These are phyloP conservation scores for Pangasius sanitwongsei DNA, from an alignment of 2,797 vertebrate species.

Conservation along the genomic window DNA sequence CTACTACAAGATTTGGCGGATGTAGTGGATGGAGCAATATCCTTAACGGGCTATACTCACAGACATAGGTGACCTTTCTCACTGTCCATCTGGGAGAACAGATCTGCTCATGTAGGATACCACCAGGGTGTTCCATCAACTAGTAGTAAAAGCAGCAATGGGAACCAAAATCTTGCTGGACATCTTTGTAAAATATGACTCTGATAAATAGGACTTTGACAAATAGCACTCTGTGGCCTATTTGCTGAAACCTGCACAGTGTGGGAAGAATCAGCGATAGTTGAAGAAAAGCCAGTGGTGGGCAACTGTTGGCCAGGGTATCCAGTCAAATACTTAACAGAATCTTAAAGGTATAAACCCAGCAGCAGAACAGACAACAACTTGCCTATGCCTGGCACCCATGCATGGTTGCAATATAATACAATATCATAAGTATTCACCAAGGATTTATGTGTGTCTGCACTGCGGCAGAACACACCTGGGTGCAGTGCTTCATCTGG, in stretches of 20 bases:
- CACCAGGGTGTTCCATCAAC: neutral
- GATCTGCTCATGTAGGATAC: neutral
- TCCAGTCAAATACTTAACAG: slow-evolving; percentile 2
- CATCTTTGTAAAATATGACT: neutral
- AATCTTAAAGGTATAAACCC: neutral
- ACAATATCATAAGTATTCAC: neutral
- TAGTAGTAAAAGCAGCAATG: too few species aligned
- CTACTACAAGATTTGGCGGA: neutral
- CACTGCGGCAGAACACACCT: neutral
- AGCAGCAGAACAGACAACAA: neutral
- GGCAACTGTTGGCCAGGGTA: neutral
- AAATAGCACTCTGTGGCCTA: neutral
- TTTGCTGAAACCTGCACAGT: neutral
- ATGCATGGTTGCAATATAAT: neutral
- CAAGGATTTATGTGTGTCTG: neutral
- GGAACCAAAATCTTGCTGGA: neutral
- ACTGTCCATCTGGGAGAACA: neutral
- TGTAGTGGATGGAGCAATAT: neutral
- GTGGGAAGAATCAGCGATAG: neutral
- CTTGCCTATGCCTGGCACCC: neutral
- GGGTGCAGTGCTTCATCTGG: neutral
- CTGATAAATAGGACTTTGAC: neutral
- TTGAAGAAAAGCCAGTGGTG: neutral
- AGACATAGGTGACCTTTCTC: neutral
- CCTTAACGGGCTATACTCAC: neutral